Conservation (phyloP, 2,797 vertebrate species). For the Balearica regulorum region DNA sequence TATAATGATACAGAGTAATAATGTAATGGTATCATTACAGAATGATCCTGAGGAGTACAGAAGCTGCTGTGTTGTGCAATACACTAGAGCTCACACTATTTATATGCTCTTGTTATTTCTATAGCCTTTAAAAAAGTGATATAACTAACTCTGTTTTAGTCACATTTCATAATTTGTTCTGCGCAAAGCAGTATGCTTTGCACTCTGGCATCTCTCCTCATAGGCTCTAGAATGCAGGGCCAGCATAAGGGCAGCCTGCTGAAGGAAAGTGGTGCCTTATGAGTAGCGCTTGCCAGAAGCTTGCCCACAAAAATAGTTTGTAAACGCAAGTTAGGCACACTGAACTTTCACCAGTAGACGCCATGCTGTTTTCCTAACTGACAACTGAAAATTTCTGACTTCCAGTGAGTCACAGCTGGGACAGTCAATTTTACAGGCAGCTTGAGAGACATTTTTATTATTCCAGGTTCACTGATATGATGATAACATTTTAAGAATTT, state of each 20-base stretch:
- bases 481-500: background rate
- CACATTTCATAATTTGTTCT: background rate
- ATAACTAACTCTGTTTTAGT: background rate
- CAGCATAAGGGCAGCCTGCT: background rate
- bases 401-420: background rate
- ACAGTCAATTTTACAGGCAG: background rate
- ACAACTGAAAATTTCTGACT: background rate
- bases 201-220: background rate
- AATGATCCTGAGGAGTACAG: background rate
- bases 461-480: background rate
- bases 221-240: background rate
- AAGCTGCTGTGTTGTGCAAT: background rate
- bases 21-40: background rate
- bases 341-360: background rate
- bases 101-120: background rate
- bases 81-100: background rate
- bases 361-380: background rate
- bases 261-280: background rate
- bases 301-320: background rate
- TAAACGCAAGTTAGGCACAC: background rate
- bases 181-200: background rate
- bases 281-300: background rate
- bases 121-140: background rate
- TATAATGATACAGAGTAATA: background rate
- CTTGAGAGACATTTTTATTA: background rate